Evolutionary conservation across 1,140 invertebrate genomes (phyloP), one percentile per base, ranked within the genome.

Genomic region (Heliconius melpomene): DNA sequence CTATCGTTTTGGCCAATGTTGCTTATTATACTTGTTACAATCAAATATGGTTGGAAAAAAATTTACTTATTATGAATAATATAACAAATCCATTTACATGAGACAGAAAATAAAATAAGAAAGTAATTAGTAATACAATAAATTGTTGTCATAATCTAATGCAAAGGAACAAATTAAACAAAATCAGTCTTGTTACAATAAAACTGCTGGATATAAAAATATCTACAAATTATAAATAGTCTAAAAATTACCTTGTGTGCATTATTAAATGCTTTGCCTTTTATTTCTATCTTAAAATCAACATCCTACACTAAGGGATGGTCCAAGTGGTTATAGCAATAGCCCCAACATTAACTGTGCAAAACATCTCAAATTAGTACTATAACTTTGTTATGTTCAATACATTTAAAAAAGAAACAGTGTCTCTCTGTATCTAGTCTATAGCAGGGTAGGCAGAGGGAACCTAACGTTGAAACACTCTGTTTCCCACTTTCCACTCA

Each of bases 181-280:
- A 88, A 86, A 85, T 89, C 86, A 89, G 86, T 89, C 87, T 89
- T 87, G 76, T 82, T 82, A 83, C 66, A 73, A 72, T 79, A 81
- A 83, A 81, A 76, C 70, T 70, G 71, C 79, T 76, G 77, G 77
- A 72, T 80, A 80, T 60, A 76, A 76, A 77, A 80, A 80, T 81
- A 81, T 72, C 72, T 77, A 79, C 74, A 79, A 71, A 75, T 52
- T 75, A 79, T 79, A 79, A 79, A 66, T 66, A 66, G 60, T 66
- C 60, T 66, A 66, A 66, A 60, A 66, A 66, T 66, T 66, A 66
- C 60, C 60, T 66, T 66, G 26, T 66, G 60, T 66, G 60, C 60
- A 66, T 66, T 66, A 26, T 66, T 66, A 66, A 66, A 66, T 66
- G 60, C 60, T 66, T 66, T 66, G 60, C 60, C 26, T 66, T 66